phyloP scores from a whole-genome alignment of 2,113 vertebrate species.

The Cnemophilus loriae region DNA sequence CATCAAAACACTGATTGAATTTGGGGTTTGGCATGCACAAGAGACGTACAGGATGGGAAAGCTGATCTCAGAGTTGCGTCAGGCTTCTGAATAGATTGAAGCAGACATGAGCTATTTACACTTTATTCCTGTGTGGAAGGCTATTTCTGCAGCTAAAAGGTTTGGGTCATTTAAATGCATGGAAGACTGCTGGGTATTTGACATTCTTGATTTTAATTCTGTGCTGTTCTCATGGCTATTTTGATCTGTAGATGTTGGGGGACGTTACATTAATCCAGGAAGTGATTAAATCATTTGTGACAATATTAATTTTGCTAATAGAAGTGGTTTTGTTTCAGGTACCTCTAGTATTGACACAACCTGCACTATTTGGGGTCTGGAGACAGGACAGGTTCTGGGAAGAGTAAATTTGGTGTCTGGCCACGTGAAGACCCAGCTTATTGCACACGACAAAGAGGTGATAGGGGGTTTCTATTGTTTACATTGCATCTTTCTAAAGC shows the following conservation, averaged over 20 bases:
- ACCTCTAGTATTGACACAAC: slow-evolving; percentile 98
- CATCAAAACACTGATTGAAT: not conserved
- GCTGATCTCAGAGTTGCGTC: not conserved
- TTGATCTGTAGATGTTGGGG: not conserved
- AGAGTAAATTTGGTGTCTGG: slow-evolving; percentile 97
- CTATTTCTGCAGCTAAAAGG: not conserved
- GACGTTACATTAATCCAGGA: not conserved
- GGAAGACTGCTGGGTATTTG: not conserved
- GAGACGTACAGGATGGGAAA: not conserved
- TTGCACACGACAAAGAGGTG: slow-evolving; percentile 98
- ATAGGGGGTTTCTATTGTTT: not conserved
- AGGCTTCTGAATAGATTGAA: not conserved
- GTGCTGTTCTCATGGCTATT: not conserved
- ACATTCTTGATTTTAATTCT: not conserved
- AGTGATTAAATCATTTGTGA: not conserved
- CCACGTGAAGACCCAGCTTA: slow-evolving; percentile 97
- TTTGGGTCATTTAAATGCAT: not conserved
- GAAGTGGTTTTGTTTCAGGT: slow-evolving; percentile 66
- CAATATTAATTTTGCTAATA: not conserved
- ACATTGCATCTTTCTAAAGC: not conserved
- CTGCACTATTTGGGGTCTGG: slow-evolving; percentile 97
- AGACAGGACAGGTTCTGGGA: slow-evolving; percentile 93
- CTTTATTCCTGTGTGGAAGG: slow-evolving; percentile 36
- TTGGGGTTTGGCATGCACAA: not conserved
- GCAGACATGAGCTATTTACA: slow-evolving; percentile 30